These are phyloP conservation scores for Akabosia matsudoensis DNA, from an alignment of 1,140 invertebrate species.

Conservation along the genomic window DNA sequence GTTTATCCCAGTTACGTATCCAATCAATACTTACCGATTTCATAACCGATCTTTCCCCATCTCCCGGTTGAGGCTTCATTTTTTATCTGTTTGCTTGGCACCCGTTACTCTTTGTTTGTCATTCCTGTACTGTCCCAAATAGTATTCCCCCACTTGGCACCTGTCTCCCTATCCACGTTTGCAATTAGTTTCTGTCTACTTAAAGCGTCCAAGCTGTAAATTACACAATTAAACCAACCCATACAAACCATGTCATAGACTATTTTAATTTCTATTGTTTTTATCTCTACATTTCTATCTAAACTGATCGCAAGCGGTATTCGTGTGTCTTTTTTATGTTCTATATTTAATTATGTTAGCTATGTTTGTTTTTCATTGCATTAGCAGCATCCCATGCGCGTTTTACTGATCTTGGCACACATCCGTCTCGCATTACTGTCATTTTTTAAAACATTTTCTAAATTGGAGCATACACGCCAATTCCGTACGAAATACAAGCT, in stretches of 20 bases:
- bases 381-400: too few relatives aligned
- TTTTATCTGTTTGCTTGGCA: background rate
- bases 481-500: too few relatives aligned
- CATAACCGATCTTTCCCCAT: constrained; percentile 30
- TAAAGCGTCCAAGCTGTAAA: background rate
- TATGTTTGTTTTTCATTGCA: too few relatives aligned
- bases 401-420: too few relatives aligned
- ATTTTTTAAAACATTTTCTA: too few relatives aligned
- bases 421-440: too few relatives aligned
- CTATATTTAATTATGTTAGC: too few relatives aligned
- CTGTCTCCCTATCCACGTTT: background rate
- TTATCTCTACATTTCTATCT: background rate
- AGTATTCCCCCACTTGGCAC: background rate
- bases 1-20: background rate
- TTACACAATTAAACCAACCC: background rate
- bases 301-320: background rate
- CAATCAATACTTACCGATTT: constrained; percentile 19
- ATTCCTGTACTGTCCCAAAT: background rate
- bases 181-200: background rate
- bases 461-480: too few relatives aligned
- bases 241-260: background rate
- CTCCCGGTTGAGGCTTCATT: background rate
- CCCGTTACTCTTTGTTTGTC: background rate
- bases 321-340: too few relatives aligned
- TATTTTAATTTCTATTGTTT: background rate